A percentile compares a stretch with the other conserved stretches of the same genome.
Evolutionary conservation across 2,113 vertebrate species (phyloP).

Genomic region (Crotalus helleri): DNA sequence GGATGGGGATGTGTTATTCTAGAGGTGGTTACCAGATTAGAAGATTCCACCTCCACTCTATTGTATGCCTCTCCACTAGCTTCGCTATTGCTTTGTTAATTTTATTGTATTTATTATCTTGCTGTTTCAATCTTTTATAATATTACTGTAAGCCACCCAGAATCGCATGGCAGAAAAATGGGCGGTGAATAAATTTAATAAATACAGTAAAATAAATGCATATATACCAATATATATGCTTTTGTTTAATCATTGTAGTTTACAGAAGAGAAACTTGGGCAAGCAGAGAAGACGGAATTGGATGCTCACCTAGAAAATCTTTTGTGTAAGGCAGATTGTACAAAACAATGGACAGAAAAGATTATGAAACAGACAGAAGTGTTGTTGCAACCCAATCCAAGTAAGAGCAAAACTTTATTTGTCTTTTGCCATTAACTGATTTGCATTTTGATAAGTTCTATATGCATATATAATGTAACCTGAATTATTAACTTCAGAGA

Average conservation of each 20-base stretch:
- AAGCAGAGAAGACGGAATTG: slow-evolving; percentile 97
- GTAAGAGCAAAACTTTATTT: slow-evolving; percentile 70
- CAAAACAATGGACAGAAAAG: slow-evolving; percentile 94
- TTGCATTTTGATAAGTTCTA: not conserved
- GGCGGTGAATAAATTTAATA: not conserved
- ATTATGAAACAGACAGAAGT: slow-evolving; percentile 98
- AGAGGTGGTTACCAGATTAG: not conserved
- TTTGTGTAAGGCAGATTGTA: slow-evolving; percentile 90
- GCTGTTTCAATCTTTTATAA: not conserved
- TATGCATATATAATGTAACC: not conserved
- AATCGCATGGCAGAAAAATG: not conserved
- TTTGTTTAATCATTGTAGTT: slow-evolving; percentile 75
- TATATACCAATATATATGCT: not conserved
- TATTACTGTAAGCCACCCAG: not conserved
- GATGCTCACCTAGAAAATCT: slow-evolving; percentile 98
- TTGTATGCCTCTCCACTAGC: not conserved
- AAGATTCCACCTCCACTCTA: not conserved
- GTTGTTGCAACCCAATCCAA: slow-evolving; percentile 95
- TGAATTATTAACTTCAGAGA: not conserved
- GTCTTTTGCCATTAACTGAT: slow-evolving; percentile 11
- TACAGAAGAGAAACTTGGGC: slow-evolving; percentile 97
- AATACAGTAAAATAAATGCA: not conserved
- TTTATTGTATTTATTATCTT: not conserved
- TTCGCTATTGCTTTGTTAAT: not conserved
- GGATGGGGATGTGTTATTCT: not conserved